Evolutionary conservation across 1,140 invertebrate genomes (phyloP).

Genomic region (Conus betulinus): DNA sequence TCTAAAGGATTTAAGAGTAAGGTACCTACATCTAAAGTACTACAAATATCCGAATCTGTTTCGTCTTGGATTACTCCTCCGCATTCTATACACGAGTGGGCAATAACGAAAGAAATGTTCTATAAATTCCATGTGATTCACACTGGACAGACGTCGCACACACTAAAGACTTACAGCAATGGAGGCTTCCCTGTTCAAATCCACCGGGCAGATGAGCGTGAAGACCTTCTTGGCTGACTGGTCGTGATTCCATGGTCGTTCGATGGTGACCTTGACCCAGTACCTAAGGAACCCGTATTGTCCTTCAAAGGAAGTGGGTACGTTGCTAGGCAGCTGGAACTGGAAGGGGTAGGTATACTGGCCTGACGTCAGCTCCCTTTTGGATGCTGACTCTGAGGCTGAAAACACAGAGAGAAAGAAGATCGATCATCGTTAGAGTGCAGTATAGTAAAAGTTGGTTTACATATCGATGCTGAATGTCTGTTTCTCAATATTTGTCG

Average conservation of each 20-base stretch:
- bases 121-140: not conserved
- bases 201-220: conserved; percentile 68
- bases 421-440: not conserved
- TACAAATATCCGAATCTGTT: no score
- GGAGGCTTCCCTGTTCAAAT: conserved; percentile 66
- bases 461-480: not conserved
- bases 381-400: conserved; percentile 34
- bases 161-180: conserved; percentile 55
- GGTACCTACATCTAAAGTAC: no score
- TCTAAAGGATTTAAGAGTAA: no score
- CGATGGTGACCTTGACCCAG: conserved; percentile 74
- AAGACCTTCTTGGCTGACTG: conserved; percentile 66
- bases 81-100: not conserved
- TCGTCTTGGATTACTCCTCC: no score
- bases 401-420: not conserved
- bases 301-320: conserved; percentile 77
- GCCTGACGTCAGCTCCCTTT: conserved; percentile 65
- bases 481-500: no score
- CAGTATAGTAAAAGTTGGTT: not conserved
- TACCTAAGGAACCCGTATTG: conserved; percentile 75
- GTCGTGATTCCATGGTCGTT: conserved; percentile 70
- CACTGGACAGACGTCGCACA: not conserved
- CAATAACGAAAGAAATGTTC: not conserved
- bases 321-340: conserved; percentile 76
- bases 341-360: conserved; percentile 77